Percentiles rank a stretch among this genome's conserved stretches.
These are phyloP conservation scores for Eutrigla gurnardus DNA, from an alignment of 2,797 vertebrate genomes.

Conservation along the genomic window DNA sequence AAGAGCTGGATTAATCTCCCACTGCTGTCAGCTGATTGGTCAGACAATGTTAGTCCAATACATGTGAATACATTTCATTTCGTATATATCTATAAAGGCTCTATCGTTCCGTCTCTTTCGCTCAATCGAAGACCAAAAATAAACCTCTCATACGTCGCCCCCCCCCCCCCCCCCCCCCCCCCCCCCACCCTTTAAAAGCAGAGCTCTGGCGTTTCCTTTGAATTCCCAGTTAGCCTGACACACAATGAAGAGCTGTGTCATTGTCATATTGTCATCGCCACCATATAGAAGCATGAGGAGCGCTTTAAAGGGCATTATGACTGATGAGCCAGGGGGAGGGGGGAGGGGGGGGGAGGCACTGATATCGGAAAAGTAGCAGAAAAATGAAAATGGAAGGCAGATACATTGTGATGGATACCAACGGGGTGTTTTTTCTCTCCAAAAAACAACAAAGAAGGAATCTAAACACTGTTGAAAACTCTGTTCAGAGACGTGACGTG, in stretches of 20 bases:
- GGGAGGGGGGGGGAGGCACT: conserved; percentile 49
- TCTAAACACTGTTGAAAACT: conserved; percentile 42
- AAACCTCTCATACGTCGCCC: background rate
- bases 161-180: no score
- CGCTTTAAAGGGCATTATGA: conserved; percentile 69
- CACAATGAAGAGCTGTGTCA: conserved; percentile 70
- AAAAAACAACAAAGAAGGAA: conserved; percentile 54
- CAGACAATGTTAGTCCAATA: conserved; percentile 31
- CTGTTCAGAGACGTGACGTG: conserved; percentile 42
- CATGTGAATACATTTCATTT: conserved; percentile 52
- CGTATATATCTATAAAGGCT: conserved; percentile 41
- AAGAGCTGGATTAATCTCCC: conserved; percentile 47
- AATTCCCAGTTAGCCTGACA: conserved; percentile 65
- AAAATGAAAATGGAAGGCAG: conserved; percentile 42
- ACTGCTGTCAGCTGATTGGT: conserved; percentile 46
- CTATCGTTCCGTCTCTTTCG: conserved; percentile 20
- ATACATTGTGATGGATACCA: conserved; percentile 21
- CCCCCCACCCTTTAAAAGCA: background rate
- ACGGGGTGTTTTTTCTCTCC: conserved; percentile 28
- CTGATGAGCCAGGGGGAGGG: conserved; percentile 49
- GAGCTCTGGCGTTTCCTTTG: conserved; percentile 53
- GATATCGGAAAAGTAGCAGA: conserved; percentile 44
- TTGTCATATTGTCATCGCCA: conserved; percentile 62
- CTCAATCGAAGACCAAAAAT: conserved; percentile 45
- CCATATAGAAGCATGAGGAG: conserved; percentile 57